These are phyloP conservation scores for Philypnodon macrostomus DNA, from an alignment of 2,797 vertebrate genomes.

Conservation along the genomic window DNA sequence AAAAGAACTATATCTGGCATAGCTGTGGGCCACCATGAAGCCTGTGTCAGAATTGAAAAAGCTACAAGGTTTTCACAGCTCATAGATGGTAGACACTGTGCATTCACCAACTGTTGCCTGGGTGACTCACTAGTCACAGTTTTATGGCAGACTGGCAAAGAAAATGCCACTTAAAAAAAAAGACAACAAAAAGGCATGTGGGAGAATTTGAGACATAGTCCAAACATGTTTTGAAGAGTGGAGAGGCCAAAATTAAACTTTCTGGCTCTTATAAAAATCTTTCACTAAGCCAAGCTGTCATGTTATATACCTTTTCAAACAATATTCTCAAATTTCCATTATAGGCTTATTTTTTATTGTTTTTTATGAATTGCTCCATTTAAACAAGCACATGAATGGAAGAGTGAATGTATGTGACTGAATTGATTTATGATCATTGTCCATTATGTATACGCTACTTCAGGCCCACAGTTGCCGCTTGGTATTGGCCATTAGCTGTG, in stretches of 20 bases:
- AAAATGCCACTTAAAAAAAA: constrained; percentile 21
- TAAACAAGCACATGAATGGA: too few species aligned
- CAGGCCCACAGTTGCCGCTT: too few species aligned
- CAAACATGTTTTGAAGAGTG: constrained; percentile 18
- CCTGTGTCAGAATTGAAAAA: constrained; percentile 19
- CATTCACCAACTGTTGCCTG: constrained; percentile 37
- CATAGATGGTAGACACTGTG: constrained; percentile 26
- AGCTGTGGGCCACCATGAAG: constrained; percentile 22
- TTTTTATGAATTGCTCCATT: not conserved
- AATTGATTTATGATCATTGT: too few species aligned
- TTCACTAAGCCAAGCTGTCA: constrained; percentile 13
- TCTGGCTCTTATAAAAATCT: constrained; percentile 16
- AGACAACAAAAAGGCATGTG: constrained; percentile 33
- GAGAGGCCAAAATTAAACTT: constrained; percentile 17
- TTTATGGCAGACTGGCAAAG: constrained; percentile 38
- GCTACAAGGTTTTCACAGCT: constrained; percentile 19
- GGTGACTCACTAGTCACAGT: constrained; percentile 44
- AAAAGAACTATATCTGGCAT: constrained; percentile 12
- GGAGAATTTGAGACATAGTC: constrained; percentile 34
- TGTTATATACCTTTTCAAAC: too few species aligned
- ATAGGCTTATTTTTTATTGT: too few species aligned
- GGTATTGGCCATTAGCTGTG: too few species aligned
- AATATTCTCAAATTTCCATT: too few species aligned
- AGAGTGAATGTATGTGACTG: too few species aligned
- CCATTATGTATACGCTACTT: too few species aligned